These are phyloP conservation scores for Megaceryle torquata DNA, from an alignment of 2,113 vertebrate species.

Conservation along the genomic window DNA sequence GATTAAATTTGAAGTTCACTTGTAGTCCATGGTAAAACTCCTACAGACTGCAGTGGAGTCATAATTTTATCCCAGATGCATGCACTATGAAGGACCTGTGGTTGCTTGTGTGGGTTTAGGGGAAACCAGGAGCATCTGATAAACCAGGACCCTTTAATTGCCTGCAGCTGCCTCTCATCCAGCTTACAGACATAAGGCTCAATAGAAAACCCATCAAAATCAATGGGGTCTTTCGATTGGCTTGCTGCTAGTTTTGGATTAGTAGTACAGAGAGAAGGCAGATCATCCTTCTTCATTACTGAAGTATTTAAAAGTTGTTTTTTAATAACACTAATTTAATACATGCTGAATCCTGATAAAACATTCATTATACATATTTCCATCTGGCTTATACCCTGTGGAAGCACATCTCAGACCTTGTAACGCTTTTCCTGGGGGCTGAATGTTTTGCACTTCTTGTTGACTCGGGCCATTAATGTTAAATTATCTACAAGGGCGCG, in stretches of 20 bases:
- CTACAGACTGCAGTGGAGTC: no score
- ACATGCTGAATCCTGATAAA: background rate
- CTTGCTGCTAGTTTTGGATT: background rate
- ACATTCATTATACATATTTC: background rate
- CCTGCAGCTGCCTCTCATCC: background rate
- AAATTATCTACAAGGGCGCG: conserved; percentile 51
- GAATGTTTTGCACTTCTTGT: conserved; percentile 31
- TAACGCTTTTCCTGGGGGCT: background rate
- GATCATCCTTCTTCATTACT: background rate
- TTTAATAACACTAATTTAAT: conserved; percentile 13
- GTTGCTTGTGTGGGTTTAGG: background rate
- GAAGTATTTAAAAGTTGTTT: background rate
- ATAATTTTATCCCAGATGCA: background rate
- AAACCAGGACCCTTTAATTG: background rate
- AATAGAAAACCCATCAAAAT: conserved; percentile 1
- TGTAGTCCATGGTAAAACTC: background rate
- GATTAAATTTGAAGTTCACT: background rate
- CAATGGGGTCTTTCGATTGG: background rate
- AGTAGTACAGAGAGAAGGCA: background rate
- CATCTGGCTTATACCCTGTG: conserved; percentile 10
- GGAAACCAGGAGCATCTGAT: background rate
- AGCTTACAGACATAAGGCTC: background rate
- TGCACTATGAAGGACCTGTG: background rate
- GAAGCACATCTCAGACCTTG: background rate
- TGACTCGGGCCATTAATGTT: conserved; percentile 55